These are phyloP conservation scores for Epizoanthus stellaris DNA, from an alignment of 92 coral and sea anemone species.

Conservation along the genomic window DNA sequence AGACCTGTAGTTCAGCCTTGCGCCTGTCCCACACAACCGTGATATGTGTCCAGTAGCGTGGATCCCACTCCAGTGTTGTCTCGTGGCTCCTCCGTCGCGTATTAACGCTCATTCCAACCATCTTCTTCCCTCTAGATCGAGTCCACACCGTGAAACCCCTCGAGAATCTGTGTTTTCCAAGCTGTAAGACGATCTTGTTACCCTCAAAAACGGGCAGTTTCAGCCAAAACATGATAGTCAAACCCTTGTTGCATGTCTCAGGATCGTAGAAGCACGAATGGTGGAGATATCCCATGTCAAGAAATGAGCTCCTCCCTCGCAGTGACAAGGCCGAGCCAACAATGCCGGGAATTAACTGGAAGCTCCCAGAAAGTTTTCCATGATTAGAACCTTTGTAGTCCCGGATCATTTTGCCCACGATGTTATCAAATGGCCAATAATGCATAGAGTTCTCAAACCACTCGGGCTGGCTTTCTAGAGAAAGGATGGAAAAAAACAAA, in stretches of 20 bases:
- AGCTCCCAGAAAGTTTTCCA: slow-evolving; percentile 71
- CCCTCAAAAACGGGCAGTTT: slow-evolving; percentile 72
- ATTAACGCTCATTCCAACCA: slow-evolving; percentile 69
- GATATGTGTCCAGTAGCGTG: slow-evolving; percentile 86
- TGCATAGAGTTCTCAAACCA: slow-evolving; percentile 80
- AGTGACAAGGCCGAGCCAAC: slow-evolving; percentile 90
- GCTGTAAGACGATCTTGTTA: slow-evolving; percentile 83
- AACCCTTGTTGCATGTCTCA: slow-evolving; percentile 69
- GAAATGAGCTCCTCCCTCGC: slow-evolving; percentile 52
- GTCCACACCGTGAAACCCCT: slow-evolving; percentile 92
- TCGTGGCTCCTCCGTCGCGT: slow-evolving; percentile 47
- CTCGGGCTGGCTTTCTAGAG: slow-evolving; percentile 69
- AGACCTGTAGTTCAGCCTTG: slow-evolving; percentile 52
- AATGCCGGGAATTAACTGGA: slow-evolving; percentile 70
- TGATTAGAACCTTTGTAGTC: slow-evolving; percentile 71
- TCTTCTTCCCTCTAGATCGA: slow-evolving; percentile 48
- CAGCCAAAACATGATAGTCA: slow-evolving; percentile 88
- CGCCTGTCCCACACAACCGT: slow-evolving; percentile 71
- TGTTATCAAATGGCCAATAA: slow-evolving; percentile 92
- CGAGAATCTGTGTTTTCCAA: slow-evolving; percentile 79
- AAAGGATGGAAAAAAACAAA: slow-evolving; percentile 63
- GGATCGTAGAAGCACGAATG: slow-evolving; percentile 83
- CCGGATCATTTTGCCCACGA: slow-evolving; percentile 41
- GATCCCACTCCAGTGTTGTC: slow-evolving; percentile 57
- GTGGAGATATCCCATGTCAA: slow-evolving; percentile 74